Base-by-base conservation (phyloP, 2,113 vertebrate genomes). In the Herpailurus yagouaroundi region DNA sequence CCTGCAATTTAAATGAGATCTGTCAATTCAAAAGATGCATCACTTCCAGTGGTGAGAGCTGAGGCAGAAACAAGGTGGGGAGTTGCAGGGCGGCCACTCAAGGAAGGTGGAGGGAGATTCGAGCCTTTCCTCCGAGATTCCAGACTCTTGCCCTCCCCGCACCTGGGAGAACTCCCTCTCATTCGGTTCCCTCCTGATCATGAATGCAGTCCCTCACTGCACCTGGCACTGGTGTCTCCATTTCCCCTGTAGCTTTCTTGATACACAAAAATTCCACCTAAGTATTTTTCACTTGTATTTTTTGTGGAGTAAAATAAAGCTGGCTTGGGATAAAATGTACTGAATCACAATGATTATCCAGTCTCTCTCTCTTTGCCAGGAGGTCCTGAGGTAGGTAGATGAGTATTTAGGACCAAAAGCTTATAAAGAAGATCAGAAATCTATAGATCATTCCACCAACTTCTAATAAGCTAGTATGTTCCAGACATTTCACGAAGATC, bases 251-350 rank as follows among this genome's bases (percentile, higher is more conserved):
- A 68, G 91, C 86, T 82, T 60, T 38, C 86, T 73, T 74, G 41
- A 94, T 64, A 84, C 89, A 93, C 57, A 79, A 83, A 94, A 66
- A 76, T 76, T 41, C 7, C 25, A 48, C 27, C 5, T 41, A 74
- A 41, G 14, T 52, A 79, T 60, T 93, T 95, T 68, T 94, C 60
- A 82, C 68, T 89, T 96, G 71, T 73, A 23, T 89, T 87, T 96
- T 74, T 96, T 85, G 68, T 60, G 38, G 64, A 82, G 11, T 68
- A 85, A 82, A 93, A 95, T 55, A 89, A 94, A 94, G n/a, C 74
- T 81, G 63, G 64, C 88, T 89, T n/a, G 64, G 83, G 79, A 52
- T 80, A 36, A 63, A 82, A 83, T 15, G 41, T 45, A 18, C 31
- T 23, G 55, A 68, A 27, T 7, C 1, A 5, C 19, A 36, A 33